Conservation (phyloP, 2,888 invertebrate genomes). For the Dusona sp. region DNA sequence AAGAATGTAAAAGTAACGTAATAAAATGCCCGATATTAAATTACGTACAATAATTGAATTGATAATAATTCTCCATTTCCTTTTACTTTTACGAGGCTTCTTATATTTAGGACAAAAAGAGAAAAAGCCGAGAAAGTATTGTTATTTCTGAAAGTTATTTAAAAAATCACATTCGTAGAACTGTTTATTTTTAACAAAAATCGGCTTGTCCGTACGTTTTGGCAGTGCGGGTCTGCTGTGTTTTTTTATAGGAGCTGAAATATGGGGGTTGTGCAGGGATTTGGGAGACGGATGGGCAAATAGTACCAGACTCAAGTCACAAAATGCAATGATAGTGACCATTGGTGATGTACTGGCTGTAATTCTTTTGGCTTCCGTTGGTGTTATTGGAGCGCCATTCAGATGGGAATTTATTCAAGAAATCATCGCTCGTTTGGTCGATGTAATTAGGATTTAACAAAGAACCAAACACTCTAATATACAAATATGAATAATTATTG, state of each 20-base stretch:
- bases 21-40: no score
- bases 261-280: constrained; percentile 86
- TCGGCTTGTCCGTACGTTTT: constrained; percentile 9
- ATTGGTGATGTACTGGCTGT: constrained; percentile 87
- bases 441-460: constrained; percentile 79
- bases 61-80: no score
- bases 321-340: constrained; percentile 87
- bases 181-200: neutral
- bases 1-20: no score
- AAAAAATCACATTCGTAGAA: neutral
- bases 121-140: neutral
- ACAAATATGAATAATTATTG: neutral
- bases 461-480: neutral
- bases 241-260: constrained; percentile 72
- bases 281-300: constrained; percentile 86
- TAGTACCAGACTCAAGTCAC: constrained; percentile 87
- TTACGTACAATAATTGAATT: no score
- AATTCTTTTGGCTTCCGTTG: constrained; percentile 85
- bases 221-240: constrained; percentile 73
- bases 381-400: constrained; percentile 86
- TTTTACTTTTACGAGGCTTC: neutral
- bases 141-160: neutral
- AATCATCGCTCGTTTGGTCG: constrained; percentile 86
- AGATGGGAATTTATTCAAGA: constrained; percentile 86
- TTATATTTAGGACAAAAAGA: neutral